Evolutionary conservation across 2,888 invertebrate species (phyloP).

Genomic region (Tenthredo notha): DNA sequence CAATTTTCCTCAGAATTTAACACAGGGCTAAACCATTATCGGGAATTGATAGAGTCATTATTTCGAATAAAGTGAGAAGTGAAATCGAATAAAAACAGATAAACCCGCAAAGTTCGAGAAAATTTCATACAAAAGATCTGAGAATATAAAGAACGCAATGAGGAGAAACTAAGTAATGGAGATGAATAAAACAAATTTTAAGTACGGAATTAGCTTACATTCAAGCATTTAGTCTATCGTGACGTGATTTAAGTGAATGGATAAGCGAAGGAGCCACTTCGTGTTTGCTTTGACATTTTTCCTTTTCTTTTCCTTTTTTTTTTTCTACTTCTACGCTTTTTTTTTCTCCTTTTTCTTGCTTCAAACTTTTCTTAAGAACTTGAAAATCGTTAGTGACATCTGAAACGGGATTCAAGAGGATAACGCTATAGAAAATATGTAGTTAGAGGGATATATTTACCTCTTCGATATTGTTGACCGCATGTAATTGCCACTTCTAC

Average conservation of each 20-base stretch:
- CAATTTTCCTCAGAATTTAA: slow-evolving; percentile 36
- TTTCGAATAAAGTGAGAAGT: slow-evolving; percentile 29
- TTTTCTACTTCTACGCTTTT: background rate
- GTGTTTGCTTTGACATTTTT: background rate
- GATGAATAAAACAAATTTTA: slow-evolving; percentile 16
- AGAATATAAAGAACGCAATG: slow-evolving; percentile 26
- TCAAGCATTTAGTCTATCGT: slow-evolving; percentile 19
- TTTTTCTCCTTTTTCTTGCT: background rate
- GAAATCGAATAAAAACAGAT: slow-evolving; percentile 21
- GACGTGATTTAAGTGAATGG: background rate
- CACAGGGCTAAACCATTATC: slow-evolving; percentile 29
- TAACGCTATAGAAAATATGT: background rate
- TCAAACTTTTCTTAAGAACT: background rate
- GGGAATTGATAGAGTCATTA: slow-evolving; percentile 29
- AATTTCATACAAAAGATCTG: slow-evolving; percentile 15
- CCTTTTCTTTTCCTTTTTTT: background rate
- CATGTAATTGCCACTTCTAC: background rate
- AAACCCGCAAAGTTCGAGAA: background rate
- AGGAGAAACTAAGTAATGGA: slow-evolving; percentile 14
- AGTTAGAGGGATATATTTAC: background rate
- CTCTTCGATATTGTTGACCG: slow-evolving; percentile 1
- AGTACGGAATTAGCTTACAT: slow-evolving; percentile 18
- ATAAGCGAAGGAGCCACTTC: background rate
- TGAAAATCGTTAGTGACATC: background rate
- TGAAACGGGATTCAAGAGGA: background rate